Percentiles rank a stretch among this genome's conserved stretches.
phyloP scores from a whole-genome alignment of 2,888 invertebrate species.

The Suillia variegata region DNA sequence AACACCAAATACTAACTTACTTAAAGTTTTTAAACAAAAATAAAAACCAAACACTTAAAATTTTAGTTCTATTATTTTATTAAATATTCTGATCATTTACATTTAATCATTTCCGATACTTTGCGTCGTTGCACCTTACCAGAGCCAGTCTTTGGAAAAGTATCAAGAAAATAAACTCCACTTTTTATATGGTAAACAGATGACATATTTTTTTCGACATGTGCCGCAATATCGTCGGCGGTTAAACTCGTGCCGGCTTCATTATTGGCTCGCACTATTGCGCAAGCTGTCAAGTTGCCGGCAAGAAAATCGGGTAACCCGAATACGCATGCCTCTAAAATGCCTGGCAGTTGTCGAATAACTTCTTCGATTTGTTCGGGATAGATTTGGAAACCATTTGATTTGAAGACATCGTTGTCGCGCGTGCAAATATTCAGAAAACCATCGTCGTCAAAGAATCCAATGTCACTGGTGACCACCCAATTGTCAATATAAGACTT shows the following conservation, averaged over 20 bases:
- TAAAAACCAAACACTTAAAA: no score
- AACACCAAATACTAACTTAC: no score
- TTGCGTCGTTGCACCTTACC: constrained; percentile 49
- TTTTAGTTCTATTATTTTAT: no score
- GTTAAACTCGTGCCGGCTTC: constrained; percentile 30
- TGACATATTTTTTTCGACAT: constrained; percentile 41
- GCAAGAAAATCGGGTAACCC: constrained; percentile 45
- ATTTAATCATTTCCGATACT: constrained; percentile 32
- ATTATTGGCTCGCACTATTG: constrained; percentile 39
- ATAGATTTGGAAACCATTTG: constrained; percentile 46
- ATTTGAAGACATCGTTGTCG: constrained; percentile 53
- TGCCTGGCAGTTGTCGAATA: constrained; percentile 42
- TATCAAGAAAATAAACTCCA: constrained; percentile 48
- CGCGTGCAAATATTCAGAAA: constrained; percentile 47
- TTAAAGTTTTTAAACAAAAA: no score
- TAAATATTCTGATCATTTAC: no score
- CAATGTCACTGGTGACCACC: constrained; percentile 52
- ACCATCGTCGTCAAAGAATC: constrained; percentile 52
- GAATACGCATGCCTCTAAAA: constrained; percentile 49
- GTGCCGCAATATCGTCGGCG: constrained; percentile 33
- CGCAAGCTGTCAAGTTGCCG: constrained; percentile 48
- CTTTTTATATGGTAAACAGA: constrained; percentile 49
- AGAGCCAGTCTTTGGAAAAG: constrained; percentile 52
- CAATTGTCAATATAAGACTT: constrained; percentile 40
- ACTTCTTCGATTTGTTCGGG: constrained; percentile 54